Base-by-base conservation (phyloP, 2,797 vertebrate species). In the Macroramphosus scolopax region DNA sequence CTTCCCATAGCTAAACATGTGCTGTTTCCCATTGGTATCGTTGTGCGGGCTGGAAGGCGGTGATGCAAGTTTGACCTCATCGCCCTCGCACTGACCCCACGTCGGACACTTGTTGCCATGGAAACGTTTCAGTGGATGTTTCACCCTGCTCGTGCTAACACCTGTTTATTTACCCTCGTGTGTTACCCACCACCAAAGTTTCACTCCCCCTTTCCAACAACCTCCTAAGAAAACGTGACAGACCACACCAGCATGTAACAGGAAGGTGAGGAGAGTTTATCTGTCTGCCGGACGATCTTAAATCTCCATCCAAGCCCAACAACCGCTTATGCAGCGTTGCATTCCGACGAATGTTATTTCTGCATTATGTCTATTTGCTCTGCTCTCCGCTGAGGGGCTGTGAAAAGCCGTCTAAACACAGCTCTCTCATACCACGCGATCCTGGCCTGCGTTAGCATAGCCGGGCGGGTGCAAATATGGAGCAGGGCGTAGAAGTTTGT, bases 291-390 rank as follows among this genome's bases (percentile, higher is more conserved):
- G 61, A 52, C 50, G 41, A 77, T 75, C 72, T 87, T 59, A 77
- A 80, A 78, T 80, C 77, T 78, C 74, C 54, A 69, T 85, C 83
- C 86, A 89, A 88, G 69, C 62, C 75, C 75, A 88, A 87, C 69
- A 88, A 74, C 68, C 56, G 13, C 80, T 83, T 65, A 67, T 71
- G 80, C 79, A 66, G 72, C 50, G 29, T 72, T 72, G 70, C 83
- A 88, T 89, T 88, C 87, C 84, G 35, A 42, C 35, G 49, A 50
- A 71, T 87, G 84, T 89, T 90, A 86, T 89, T 89, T 74, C 75
- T 74, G 80, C 87, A 86, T 89, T 84, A 85, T 66, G 67, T 84
- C 81, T 88, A 81, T 87, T 87, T 84, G 81, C 75, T 71, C 82
- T 85, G 75, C 77, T 88, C 83, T 82, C 69, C 66, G 63, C 72